Evolutionary conservation across 2,797 vertebrate species (phyloP), one percentile per base, ranked within the genome.

Genomic region (Malurus leucopterus): DNA sequence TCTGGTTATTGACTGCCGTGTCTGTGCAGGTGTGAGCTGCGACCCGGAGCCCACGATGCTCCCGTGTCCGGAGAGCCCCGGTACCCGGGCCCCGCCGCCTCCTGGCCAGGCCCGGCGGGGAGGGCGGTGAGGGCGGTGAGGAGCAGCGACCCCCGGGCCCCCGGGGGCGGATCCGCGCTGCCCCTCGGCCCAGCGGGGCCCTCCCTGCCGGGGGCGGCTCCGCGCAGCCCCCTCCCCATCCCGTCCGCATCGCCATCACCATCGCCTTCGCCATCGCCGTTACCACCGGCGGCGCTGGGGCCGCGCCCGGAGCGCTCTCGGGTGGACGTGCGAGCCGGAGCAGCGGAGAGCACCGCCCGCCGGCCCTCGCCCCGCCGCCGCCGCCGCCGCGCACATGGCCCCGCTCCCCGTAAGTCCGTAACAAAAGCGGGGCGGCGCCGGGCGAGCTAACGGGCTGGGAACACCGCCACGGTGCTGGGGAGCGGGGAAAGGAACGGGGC

Each of bases 1-100:
- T 13, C 40, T 3, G 4, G 0, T 6, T 26, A 26, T 3, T 17
- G n/a, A 3, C 11, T 11, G 2, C 30, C 9, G 10, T 4, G 53
- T 6, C 13, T 2, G 30, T 6, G 10, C 34, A 15, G 49, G 29
- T 5, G 10, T 0, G 36, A 22, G 50, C 18, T 4, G 34, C 2
- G 44, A 27, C 6, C 12, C 3, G 16, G 13, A n/a, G 50, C 36
- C 8, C 49, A 7, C 24, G 9, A 8, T 0, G 32, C 38, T 24
- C 32, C 19, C 24, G 1, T 9, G 38, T 20, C 26, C 2, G 17
- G 12, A 9, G n/a, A 14, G 30, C 8, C 27, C 15, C 59, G 1
- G 21, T 4, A 30, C 26, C 34, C 36, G 36, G 36, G 30, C 8
- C 24, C 15, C 59, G 1, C 20, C 4, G 26, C 26, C 34, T 12